Base-by-base conservation (phyloP, 2,113 vertebrate genomes). In the Gambusia holbrooki region DNA sequence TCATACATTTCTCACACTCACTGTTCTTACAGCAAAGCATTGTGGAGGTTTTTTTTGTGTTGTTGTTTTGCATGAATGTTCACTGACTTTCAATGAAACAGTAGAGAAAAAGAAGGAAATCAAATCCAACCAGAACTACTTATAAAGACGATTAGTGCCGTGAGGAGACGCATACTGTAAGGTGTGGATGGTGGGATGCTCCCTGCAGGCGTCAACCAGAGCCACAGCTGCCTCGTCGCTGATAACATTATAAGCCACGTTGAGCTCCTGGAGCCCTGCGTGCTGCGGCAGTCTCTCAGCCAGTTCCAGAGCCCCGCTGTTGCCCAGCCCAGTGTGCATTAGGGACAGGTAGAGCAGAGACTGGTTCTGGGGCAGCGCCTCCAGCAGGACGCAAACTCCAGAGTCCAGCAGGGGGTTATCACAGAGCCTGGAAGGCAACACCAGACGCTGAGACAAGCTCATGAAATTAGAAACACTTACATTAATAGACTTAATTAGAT, bases 191-290 rank as follows among this genome's bases (percentile, higher is more conserved):
- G 91, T 95, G 1, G 93, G 79, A 62, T 99, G 97, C 33, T 91
- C 90, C 69, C 94, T 92, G 90, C 96, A 97, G 70, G 95, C 96
- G 22, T 96, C 95, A 63, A 96, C 96, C 76, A 99, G 92, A 0
- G 35, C 86, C 77, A 97, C 87, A 1, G 97, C 97, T 0, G 95
- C 95, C 0, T 64, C 2, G 77, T 99, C 96, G 0, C 96, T 95
- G 1, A 98, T 96, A 5, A 95, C 95, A 62, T 99, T 99, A 84
- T 97, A 97, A 83, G 97, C 97, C 82, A 99, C 95, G 0, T 98
- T 97, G 73, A 99, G 93, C 84, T 98, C 97, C 93, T 92, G 92
- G 3, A 99, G 94, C 5, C 92, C 89, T 1, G 54, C 69, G 82
- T 97, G 96, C 10, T 81, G 22, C 13, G 90, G 84, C 72, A 99